Base-by-base conservation (phyloP, 1,140 invertebrate genomes). In the Solen grandis region DNA sequence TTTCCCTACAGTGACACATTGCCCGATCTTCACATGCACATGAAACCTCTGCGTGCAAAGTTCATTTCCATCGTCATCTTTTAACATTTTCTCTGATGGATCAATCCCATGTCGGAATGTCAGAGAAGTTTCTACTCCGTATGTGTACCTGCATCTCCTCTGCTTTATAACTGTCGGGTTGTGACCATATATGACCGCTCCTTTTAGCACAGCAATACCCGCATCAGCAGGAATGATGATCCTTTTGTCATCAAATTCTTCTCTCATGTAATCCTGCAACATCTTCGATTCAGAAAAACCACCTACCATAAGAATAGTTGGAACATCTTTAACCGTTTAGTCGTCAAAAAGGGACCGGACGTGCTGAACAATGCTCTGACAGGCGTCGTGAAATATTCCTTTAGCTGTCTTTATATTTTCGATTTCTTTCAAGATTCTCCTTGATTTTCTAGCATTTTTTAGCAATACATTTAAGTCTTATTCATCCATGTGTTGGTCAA, bases 201-300 rank as follows among this genome's bases (percentile, higher is more conserved):
- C 83, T 72, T 84, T 84, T n/a, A 84, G 33, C 2, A 84, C 83
- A 14, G 83, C 74, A 13, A 84, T 59, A 16, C 35, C 70, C 3
- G 69, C 29, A 31, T 84, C 83, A 13, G 70, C 36, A 8, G 79
- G 75, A 35, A 82, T 72, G 25, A 84, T 79, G 5, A 84, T 70
- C 14, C 27, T 70, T 31, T 63, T 46, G 25, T 52, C 35, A n/a
- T 68, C 62, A 2, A 79, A 16, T 1, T 22, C 33, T 10, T 55
- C 29, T 31, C 62, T 76, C 19, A 84, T 55, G 0, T 52, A 46
- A 22, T 59, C 46, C 54, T 84, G 74, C 8, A 84, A 46, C 31
- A 84, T 46, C 5, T n/a, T 27, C 2, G 70, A 70, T 31, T 84
- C 75, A 35, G 83, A 81, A 46, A 84, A 84, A 25, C 83, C 83